Base-by-base conservation (phyloP, 2,113 vertebrate species). In the human region DNA sequence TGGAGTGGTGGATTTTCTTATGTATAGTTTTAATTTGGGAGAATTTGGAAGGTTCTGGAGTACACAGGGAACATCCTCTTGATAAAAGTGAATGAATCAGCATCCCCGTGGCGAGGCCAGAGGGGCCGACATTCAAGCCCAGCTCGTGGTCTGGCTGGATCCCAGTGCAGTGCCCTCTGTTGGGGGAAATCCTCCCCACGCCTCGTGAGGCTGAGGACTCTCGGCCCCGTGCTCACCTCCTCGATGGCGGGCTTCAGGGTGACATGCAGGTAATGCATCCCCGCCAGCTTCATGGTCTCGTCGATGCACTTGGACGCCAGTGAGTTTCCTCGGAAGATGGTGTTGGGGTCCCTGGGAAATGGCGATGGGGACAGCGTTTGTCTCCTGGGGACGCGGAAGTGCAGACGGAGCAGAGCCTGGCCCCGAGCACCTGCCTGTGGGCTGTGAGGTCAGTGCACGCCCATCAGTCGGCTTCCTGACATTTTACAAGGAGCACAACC, bases 231-330 rank as follows among this genome's bases (percentile, higher is more conserved):
- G n/a, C 98, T 98, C 98, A 99, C 99, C 99, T 99, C 99, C 96
- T 99, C 99, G 75, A 99, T 99, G 97, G 99, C 99, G 22, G 99
- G 99, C 97, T 99, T 99, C 92, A 99, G 99, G 13, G 99, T 99
- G 98, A 99, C 99, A 52, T 99, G 99, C 83, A 99, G 99, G 98
- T 99, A 99, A 98, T 99, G 99, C 99, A 99, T 99, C 59, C 99
- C 99, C 3, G 99, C 99, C 97, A 99, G 98, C 98, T 99, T 99
- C 99, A 99, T 99, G 12, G 99, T 99, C 98, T 99, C 99, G 0
- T 99, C 99, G 50, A 99, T 99, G 98, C 99, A 99, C 98, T 99
- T 99, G 91, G 99, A 99, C 0, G 99, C 99, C 97, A 99, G 98
- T 0, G 99, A 99, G 98, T 99, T 99, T 94, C 99, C 99, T 94